Conservation (phyloP, 2,113 vertebrate species). For the Ranitomeya variabilis region DNA sequence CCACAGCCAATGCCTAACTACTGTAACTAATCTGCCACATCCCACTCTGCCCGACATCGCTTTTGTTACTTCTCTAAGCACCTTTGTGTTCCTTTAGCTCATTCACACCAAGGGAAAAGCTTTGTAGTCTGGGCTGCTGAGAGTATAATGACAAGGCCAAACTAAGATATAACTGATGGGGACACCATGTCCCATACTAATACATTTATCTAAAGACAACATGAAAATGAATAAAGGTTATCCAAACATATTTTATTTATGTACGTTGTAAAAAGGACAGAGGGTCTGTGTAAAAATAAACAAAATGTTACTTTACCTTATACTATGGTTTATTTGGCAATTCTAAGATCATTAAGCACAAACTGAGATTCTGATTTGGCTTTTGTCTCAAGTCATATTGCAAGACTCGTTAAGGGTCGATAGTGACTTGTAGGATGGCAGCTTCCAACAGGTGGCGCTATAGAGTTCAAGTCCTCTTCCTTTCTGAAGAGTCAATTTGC, state of each 20-base stretch:
- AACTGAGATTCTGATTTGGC: no score
- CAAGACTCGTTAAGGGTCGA: no score
- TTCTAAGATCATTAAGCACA: no score
- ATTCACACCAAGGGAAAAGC: slow-evolving; percentile 29
- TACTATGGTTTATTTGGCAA: no score
- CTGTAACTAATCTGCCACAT: slow-evolving; percentile 53
- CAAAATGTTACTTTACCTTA: neutral
- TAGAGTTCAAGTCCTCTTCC: no score
- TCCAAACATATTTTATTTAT: neutral
- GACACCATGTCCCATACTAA: neutral
- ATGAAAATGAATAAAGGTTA: neutral
- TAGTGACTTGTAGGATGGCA: no score
- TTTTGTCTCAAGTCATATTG: no score
- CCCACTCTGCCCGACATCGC: slow-evolving; percentile 36
- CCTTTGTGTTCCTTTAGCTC: slow-evolving; percentile 43
- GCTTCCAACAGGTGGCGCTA: no score
- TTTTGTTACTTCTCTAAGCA: slow-evolving; percentile 44
- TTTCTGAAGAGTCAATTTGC: no score
- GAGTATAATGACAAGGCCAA: neutral
- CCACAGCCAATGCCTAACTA: slow-evolving; percentile 51
- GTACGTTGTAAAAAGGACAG: neutral
- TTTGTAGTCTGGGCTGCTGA: slow-evolving; percentile 5
- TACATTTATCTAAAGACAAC: neutral
- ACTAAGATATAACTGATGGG: slow-evolving; percentile 22
- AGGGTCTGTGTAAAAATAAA: neutral